phyloP scores from a whole-genome alignment of 1,140 invertebrate species.

The Pogonus chalceus region DNA sequence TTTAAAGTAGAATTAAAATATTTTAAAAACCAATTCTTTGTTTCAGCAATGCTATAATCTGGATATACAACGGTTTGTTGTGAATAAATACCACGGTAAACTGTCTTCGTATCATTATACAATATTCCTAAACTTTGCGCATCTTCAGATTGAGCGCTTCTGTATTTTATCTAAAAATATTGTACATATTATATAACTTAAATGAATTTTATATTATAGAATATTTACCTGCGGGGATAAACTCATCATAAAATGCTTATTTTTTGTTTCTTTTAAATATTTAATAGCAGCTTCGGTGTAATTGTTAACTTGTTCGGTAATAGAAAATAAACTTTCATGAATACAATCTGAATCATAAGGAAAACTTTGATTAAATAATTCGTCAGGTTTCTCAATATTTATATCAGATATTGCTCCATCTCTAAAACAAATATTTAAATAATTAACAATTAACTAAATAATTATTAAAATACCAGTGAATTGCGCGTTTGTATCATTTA shows the following conservation, averaged over 20 bases:
- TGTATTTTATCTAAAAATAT: constrained; percentile 16
- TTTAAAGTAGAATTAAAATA: no score
- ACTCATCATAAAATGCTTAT: constrained; percentile 18
- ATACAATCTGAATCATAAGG: constrained; percentile 29
- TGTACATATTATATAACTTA: constrained; percentile 8
- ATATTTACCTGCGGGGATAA: constrained; percentile 29
- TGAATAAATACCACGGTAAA: constrained; percentile 21
- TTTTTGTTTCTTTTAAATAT: neutral
- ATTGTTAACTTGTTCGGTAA: constrained; percentile 13
- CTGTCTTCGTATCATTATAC: constrained; percentile 14
- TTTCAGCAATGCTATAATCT: constrained; percentile 23
- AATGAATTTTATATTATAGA: neutral
- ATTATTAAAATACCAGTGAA: no score
- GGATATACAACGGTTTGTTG: constrained; percentile 24
- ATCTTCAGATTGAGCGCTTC: constrained; percentile 9
- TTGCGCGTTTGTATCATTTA: no score
- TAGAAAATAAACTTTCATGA: constrained; percentile 27
- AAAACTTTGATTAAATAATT: neutral
- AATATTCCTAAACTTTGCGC: constrained; percentile 10
- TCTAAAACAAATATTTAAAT: no score
- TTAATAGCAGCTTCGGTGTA: constrained; percentile 10
- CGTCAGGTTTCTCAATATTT: constrained; percentile 11
- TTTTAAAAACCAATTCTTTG: constrained; percentile 17
- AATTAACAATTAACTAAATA: no score
- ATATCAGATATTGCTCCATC: no score